Evolutionary conservation across 2,113 vertebrate genomes (phyloP), one percentile per base, ranked within the genome.

Genomic region (Hoplias malabaricus): DNA sequence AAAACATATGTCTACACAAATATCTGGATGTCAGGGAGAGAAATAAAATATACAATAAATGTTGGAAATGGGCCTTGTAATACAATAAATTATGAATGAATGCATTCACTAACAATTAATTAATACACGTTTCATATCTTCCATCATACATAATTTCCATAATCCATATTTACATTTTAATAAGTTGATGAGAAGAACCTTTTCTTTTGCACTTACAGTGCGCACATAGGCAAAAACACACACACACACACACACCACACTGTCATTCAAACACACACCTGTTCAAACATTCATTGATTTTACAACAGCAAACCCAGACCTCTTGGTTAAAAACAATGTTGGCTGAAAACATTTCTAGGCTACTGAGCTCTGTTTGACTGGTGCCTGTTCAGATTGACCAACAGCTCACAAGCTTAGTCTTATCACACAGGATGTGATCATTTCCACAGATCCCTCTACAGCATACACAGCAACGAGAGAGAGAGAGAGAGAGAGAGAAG

Each of bases 211-310:
- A 71, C 62, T 68, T 50, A 42, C 63, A 50, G 63, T 53, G 66
- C 1, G 2, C 40, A 69, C 72, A 82, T 48, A 73, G 75, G 63
- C 19, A 82, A 23, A 2, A 43, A 75, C 79, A 63, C 67, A 78
- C 33, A 63, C 59, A 73, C 77, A 61, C 59, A 57, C 40, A 78
- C 79, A 75, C 61, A 75, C 67, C 61, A n/a, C n/a, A n/a, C n/a
- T n/a, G n/a, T n/a, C n/a, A n/a, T n/a, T n/a, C n/a, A 19, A 57
- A 73, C 88, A 90, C 91, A 93, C 93, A 94, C 93, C 94, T 95
- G 94, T 94, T 93, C 87, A 92, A 93, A 92, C 91, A 92, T 85
- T 84, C 81, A 83, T 86, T 34, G 79, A 83, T 83, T 85, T 86
- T 89, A 90, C 91, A 89, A 83, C 87, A 87, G 87, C 84, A 61